A percentile compares a stretch with the other conserved stretches of the same genome.
phyloP scores from a whole-genome alignment of 2,797 vertebrate genomes.

The Chelonia mydas region DNA sequence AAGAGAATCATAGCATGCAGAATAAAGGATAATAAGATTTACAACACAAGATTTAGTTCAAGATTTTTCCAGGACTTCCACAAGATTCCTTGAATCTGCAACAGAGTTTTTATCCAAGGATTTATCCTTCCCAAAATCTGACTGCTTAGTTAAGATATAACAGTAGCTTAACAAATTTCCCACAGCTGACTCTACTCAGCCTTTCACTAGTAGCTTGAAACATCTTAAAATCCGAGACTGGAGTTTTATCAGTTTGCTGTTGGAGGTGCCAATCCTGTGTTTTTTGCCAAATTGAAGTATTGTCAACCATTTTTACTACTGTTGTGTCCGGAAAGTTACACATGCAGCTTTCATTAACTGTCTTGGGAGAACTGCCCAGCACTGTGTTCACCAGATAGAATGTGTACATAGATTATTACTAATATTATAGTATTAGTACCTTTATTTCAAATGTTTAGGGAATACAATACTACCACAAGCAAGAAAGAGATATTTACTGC shows the following conservation, averaged over 20 bases:
- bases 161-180: not conserved
- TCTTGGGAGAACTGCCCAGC: not conserved
- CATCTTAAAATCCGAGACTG: not conserved
- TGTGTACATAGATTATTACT: not conserved
- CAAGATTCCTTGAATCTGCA: not conserved
- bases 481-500: not conserved
- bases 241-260: not conserved
- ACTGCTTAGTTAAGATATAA: not conserved
- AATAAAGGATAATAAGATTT: not conserved
- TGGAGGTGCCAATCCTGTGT: not conserved
- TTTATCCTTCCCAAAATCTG: not conserved
- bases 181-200: not conserved
- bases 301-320: not conserved
- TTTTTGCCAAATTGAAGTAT: slow-evolving; percentile 8
- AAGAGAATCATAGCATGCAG: accelerated
- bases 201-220: not conserved
- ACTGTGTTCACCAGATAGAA: not conserved
- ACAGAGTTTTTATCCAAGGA: not conserved
- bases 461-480: not conserved
- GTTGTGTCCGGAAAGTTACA: not conserved
- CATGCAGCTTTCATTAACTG: not conserved
- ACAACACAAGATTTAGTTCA: too few species aligned
- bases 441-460: not conserved
- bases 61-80: too few species aligned
- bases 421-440: not conserved